Conservation (phyloP, 2,797 vertebrate species). For the Arctocebus calabarensis region DNA sequence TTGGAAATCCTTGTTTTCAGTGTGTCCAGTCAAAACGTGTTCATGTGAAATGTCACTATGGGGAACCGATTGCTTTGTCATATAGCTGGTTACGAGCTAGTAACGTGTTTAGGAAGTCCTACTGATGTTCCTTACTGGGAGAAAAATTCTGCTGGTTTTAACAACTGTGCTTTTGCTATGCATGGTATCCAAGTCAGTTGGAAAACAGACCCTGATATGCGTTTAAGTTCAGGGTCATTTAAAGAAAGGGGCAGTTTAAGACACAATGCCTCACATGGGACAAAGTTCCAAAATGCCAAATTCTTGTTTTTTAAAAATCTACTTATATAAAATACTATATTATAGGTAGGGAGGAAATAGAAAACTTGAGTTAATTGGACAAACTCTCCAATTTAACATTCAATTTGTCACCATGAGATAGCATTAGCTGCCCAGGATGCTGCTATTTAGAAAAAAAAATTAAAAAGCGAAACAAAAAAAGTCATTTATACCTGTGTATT, state of each 20-base stretch:
- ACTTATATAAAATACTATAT: slow-evolving; percentile 41
- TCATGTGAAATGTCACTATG: slow-evolving; percentile 87
- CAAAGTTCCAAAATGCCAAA: slow-evolving; percentile 86
- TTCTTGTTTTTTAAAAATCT: slow-evolving; percentile 71
- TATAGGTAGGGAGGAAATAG: slow-evolving; percentile 9
- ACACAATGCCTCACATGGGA: slow-evolving; percentile 88
- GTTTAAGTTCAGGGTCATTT: slow-evolving; percentile 85
- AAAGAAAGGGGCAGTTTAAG: slow-evolving; percentile 87
- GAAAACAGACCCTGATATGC: slow-evolving; percentile 84
- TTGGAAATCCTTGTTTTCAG: slow-evolving; percentile 78
- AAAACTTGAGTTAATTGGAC: slow-evolving; percentile 75
- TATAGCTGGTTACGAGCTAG: slow-evolving; percentile 87
- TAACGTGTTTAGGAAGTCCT: slow-evolving; percentile 87
- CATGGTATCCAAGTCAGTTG: slow-evolving; percentile 87
- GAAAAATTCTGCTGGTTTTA: slow-evolving; percentile 86
- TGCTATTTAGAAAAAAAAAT: slow-evolving; percentile 87
- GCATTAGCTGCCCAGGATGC: slow-evolving; percentile 91
- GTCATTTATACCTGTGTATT: slow-evolving; percentile 86
- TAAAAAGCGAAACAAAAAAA: slow-evolving; percentile 22
- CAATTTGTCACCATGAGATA: slow-evolving; percentile 88
- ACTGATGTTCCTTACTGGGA: slow-evolving; percentile 87
- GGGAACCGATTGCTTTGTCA: slow-evolving; percentile 87
- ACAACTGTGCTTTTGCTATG: slow-evolving; percentile 89
- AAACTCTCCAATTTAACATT: slow-evolving; percentile 68
- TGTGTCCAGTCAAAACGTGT: slow-evolving; percentile 87